These are phyloP conservation scores for Neopelma chrysocephalum DNA, from an alignment of 2,797 vertebrate species.

Conservation along the genomic window DNA sequence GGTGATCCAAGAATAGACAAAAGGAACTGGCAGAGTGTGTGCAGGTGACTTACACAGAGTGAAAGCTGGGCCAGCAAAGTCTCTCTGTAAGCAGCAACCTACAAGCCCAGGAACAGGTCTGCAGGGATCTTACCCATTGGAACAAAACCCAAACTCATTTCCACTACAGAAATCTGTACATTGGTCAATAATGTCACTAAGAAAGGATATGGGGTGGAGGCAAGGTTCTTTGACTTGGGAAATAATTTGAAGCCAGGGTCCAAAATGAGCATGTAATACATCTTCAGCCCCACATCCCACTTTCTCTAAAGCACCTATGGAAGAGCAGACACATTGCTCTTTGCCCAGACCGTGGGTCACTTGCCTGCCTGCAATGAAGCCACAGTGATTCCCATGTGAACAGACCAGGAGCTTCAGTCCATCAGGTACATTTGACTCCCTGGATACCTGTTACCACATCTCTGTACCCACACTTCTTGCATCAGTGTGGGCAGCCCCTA, in stretches of 20 bases:
- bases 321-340: background rate
- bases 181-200: background rate
- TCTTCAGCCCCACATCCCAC: background rate
- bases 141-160: background rate
- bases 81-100: background rate
- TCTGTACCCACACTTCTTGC: background rate
- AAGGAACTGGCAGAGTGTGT: background rate
- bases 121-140: fast-evolving
- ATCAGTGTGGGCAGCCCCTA: background rate
- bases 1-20: background rate
- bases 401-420: background rate
- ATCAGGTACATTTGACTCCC: background rate
- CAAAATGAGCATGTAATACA: fast-evolving
- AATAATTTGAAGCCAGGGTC: background rate
- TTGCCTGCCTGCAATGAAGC: fast-evolving
- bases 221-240: background rate
- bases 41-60: background rate
- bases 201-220: background rate
- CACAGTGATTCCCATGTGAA: background rate
- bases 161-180: background rate
- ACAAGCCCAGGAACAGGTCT: background rate
- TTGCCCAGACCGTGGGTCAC: background rate
- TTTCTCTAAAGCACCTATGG: background rate
- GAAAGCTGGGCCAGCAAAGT: background rate
- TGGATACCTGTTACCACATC: fast-evolving